Evolutionary conservation across 2,888 invertebrate species (phyloP).

Genomic region (Alcis repandata): DNA sequence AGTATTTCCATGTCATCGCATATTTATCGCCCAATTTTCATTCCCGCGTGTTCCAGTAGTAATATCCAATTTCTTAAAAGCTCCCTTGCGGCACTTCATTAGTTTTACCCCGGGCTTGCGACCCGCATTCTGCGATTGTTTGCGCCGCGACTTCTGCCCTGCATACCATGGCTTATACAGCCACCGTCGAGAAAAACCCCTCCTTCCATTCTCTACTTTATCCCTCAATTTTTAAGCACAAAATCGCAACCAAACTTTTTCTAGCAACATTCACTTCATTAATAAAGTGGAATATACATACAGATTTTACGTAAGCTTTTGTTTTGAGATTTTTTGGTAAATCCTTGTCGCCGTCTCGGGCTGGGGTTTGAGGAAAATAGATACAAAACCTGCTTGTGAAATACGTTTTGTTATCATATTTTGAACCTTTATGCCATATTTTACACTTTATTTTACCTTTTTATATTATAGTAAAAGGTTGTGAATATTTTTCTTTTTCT

Average conservation of each 20-base stretch:
- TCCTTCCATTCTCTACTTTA: conserved; percentile 32
- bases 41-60: conserved; percentile 51
- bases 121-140: conserved; percentile 76
- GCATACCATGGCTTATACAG: conserved; percentile 46
- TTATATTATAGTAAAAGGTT: background rate
- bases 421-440: conserved; percentile 1
- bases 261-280: conserved; percentile 56
- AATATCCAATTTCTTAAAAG: conserved; percentile 80
- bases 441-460: background rate
- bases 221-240: background rate
- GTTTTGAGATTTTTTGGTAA: conserved; percentile 44
- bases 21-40: conserved; percentile 23
- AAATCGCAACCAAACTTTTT: conserved; percentile 42
- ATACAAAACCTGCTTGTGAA: conserved; percentile 19
- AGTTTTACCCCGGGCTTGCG: conserved; percentile 69
- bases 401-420: conserved; percentile 42
- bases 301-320: conserved; percentile 52
- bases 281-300: conserved; percentile 60
- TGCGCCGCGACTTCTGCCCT: conserved; percentile 59
- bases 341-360: conserved; percentile 32
- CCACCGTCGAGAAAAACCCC: conserved; percentile 26
- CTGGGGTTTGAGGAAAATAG: conserved; percentile 17
- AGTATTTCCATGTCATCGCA: conserved; percentile 9
- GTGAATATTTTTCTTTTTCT: background rate
- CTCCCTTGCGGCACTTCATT: conserved; percentile 73